Evolutionary conservation across 1,140 invertebrate genomes (phyloP), one percentile per base, ranked within the genome.

Genomic region (Eumaeus atala): DNA sequence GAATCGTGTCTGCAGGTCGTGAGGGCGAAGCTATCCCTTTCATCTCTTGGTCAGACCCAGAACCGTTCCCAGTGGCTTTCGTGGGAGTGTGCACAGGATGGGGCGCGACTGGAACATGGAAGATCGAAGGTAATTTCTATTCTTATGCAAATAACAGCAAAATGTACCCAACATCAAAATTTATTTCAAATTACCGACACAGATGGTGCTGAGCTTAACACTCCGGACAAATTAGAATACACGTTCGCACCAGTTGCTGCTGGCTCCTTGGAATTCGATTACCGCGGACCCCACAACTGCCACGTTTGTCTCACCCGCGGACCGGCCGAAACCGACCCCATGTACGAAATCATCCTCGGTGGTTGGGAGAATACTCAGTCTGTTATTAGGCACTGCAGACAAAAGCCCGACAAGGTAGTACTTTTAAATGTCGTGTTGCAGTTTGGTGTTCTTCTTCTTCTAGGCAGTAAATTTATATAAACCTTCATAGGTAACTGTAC

Each of bases 81-180:
- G 92, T 94, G 17, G 95, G 94, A 40, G 90, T 96, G 10, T 93
- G 93, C 78, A 96, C 95, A 42, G 94, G 93, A 42, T 96, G 94
- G 94, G 95, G 95, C 16, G 92, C 95, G 0, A 86, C 77, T 54
- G 95, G 95, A n/a, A 90, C 91, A 35, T 96, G 95, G 95, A 88
- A 92, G 18, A 91, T 96, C 68, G 93, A 95, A 89, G 92, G 93
- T 94, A 88, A 80, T 69, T 62, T 17, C 28, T 16, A 35, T 42
- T 16, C 37, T 52, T 37, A 38, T n/a, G 11, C n/a, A n/a, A n/a
- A 36, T 12, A 21, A 36, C 42, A 16, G 47, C 71, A 77, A 82
- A 76, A 75, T 77, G 76, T 83, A 80, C 79, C 72, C 72, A 79
- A 75, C 74, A 40, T 47, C 40, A 56, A 54, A 35, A 16, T 44